Conservation (phyloP, 2,113 vertebrate species). For the Corythaixoides concolor region DNA sequence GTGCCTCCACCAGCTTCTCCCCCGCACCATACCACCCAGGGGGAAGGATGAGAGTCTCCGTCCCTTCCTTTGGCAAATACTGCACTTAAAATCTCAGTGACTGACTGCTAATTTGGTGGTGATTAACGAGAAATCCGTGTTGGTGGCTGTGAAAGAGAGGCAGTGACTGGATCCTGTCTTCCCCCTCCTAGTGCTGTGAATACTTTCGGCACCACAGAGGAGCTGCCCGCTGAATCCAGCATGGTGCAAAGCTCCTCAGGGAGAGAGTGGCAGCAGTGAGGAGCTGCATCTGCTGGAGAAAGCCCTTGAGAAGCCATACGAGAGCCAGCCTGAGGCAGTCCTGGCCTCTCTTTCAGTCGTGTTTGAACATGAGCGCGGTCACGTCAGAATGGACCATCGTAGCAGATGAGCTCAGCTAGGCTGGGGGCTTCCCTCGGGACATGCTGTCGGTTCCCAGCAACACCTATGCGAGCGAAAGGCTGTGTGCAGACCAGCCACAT, state of each 20-base stretch:
- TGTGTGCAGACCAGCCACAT: fast-evolving
- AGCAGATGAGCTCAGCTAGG: background rate
- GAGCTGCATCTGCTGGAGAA: background rate
- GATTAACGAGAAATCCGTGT: background rate
- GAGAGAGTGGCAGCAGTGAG: fast-evolving
- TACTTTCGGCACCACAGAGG: background rate
- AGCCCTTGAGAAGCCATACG: background rate
- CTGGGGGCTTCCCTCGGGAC: background rate
- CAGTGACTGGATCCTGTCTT: background rate
- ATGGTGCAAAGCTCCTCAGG: background rate
- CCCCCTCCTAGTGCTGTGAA: background rate
- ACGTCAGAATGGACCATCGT: fast-evolving
- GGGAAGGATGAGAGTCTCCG: background rate
- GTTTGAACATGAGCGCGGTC: background rate
- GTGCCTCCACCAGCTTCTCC: background rate
- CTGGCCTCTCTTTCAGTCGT: fast-evolving
- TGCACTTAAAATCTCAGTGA: background rate
- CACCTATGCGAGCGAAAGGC: background rate
- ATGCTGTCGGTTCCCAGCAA: background rate
- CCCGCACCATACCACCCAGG: fast-evolving
- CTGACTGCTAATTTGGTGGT: background rate
- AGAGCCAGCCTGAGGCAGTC: background rate
- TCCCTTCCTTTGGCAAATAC: background rate
- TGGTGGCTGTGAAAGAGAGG: background rate
- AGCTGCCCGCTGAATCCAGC: background rate